A percentile compares a stretch with the other conserved stretches of the same genome.
Conservation (phyloP, 2,113 vertebrate genomes). For the Archilochus colubris region DNA sequence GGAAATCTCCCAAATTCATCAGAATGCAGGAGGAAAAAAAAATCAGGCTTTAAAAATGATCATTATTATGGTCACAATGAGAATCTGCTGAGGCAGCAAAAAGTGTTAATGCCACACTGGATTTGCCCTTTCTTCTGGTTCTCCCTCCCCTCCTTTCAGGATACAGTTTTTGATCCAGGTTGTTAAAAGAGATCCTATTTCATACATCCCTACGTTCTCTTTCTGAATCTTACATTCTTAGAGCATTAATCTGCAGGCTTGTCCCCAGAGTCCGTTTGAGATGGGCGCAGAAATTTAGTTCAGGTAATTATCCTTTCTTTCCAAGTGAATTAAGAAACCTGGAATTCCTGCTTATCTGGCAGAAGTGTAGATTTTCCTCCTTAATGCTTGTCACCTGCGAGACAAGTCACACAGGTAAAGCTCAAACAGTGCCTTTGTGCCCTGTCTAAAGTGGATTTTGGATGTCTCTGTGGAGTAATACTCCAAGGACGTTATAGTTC, state of each 20-base stretch:
- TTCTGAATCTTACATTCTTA: slow-evolving; percentile 62
- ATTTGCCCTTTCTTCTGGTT: slow-evolving; percentile 12
- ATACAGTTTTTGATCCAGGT: slow-evolving; percentile 54
- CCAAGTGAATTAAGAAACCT: slow-evolving; percentile 54
- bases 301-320: slow-evolving; percentile 74
- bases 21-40: neutral
- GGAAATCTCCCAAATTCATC: slow-evolving; percentile 36
- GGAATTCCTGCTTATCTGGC: slow-evolving; percentile 55
- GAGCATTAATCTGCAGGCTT: slow-evolving; percentile 67
- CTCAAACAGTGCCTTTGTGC: slow-evolving; percentile 50
- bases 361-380: slow-evolving; percentile 36
- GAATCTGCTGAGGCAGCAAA: slow-evolving; percentile 1
- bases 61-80: neutral
- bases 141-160: slow-evolving; percentile 2
- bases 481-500: slow-evolving; percentile 46
- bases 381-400: slow-evolving; percentile 61
- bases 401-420: slow-evolving; percentile 53
- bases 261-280: slow-evolving; percentile 68
- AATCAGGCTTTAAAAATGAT: neutral
- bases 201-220: slow-evolving; percentile 41
- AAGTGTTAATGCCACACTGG: neutral
- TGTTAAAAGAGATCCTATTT: slow-evolving; percentile 67
- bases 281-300: slow-evolving; percentile 66
- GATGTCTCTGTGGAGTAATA: slow-evolving; percentile 51
- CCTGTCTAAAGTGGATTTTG: slow-evolving; percentile 61